These are phyloP conservation scores for Leptopilina clavipes DNA, from an alignment of 1,140 invertebrate species.

Conservation along the genomic window DNA sequence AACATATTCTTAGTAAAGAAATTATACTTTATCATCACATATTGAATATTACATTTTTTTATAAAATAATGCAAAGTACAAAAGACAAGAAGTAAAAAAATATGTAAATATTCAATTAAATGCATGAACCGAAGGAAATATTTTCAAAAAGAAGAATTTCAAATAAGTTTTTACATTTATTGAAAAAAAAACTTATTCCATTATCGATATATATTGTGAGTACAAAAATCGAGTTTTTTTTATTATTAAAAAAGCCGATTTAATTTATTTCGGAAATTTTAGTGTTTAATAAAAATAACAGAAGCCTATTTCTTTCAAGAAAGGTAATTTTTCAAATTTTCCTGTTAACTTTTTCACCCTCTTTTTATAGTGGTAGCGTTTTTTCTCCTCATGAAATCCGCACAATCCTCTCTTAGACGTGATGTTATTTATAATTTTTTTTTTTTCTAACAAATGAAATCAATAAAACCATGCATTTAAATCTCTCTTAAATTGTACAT, in stretches of 20 bases:
- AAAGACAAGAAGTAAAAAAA: no score
- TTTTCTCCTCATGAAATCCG: conserved; percentile 6
- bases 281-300: not conserved
- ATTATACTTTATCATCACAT: no score
- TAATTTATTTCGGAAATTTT: conserved; percentile 9
- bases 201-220: no score
- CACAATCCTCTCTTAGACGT: not conserved
- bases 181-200: not conserved
- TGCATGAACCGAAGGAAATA: not conserved
- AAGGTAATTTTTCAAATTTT: conserved; percentile 20
- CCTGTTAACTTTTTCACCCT: conserved; percentile 15
- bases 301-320: not conserved
- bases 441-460: not conserved
- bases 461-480: conserved; percentile 20
- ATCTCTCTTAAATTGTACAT: not conserved
- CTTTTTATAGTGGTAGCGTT: not conserved
- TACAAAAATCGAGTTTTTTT: not conserved
- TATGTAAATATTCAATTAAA: not conserved
- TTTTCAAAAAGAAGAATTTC: not conserved
- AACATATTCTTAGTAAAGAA: no score
- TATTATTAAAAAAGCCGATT: not conserved
- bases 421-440: conserved; percentile 16
- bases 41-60: not conserved
- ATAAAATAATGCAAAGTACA: not conserved
- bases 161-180: not conserved